phyloP scores from a whole-genome alignment of 2,888 invertebrate species.

The Dynastes maya region DNA sequence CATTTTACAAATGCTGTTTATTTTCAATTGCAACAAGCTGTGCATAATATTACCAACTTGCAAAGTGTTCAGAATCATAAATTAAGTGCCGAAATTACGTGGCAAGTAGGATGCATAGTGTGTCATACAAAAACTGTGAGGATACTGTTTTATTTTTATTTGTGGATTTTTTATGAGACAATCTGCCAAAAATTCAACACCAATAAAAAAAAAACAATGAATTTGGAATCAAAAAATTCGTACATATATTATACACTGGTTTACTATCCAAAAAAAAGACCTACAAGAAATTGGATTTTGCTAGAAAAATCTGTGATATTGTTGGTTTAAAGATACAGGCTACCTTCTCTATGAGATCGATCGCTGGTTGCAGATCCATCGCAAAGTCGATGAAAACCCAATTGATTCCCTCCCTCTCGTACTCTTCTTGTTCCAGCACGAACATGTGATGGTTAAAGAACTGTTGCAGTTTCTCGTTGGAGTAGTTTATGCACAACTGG shows the following conservation, averaged over 20 bases:
- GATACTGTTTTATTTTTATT: too few relatives aligned
- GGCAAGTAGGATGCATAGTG: slow-evolving; percentile 45
- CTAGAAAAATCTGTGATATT: too few relatives aligned
- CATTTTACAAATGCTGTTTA: not conserved
- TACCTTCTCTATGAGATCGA: slow-evolving; percentile 93
- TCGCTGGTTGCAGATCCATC: slow-evolving; percentile 93
- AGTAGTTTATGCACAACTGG: slow-evolving; percentile 97
- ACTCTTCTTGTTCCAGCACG: slow-evolving; percentile 95
- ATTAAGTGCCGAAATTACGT: not conserved
- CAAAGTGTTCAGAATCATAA: not conserved
- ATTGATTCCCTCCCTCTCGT: slow-evolving; percentile 91
- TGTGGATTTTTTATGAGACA: too few relatives aligned
- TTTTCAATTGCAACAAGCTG: slow-evolving; percentile 52
- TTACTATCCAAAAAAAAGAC: too few relatives aligned
- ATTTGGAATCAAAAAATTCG: too few relatives aligned
- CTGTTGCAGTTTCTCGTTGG: slow-evolving; percentile 95
- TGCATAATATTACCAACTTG: slow-evolving; percentile 55
- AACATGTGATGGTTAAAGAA: slow-evolving; percentile 98
- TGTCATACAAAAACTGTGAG: not conserved
- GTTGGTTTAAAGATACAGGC: slow-evolving; percentile 21
- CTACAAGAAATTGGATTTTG: too few relatives aligned
- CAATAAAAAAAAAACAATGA: too few relatives aligned
- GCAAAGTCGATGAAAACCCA: slow-evolving; percentile 97
- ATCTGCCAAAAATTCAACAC: too few relatives aligned
- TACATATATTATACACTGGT: too few relatives aligned